Conservation (phyloP, 2,888 invertebrate species). For the Sthenelais limicola region DNA sequence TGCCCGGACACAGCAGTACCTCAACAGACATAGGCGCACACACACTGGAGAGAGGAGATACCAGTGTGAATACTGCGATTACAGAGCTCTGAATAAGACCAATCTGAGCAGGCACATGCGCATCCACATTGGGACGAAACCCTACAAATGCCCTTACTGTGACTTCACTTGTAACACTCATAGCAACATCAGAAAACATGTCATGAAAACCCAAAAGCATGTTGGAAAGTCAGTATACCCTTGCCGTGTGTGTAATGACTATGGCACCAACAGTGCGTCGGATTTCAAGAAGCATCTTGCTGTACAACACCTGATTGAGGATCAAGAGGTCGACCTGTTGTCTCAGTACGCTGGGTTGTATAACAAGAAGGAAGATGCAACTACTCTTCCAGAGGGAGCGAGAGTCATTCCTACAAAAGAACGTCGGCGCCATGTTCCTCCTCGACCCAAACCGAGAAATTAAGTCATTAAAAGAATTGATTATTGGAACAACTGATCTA, state of each 20-base stretch:
- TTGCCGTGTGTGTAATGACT: slow-evolving; percentile 78
- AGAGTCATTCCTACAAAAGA: slow-evolving; percentile 42
- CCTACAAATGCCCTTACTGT: slow-evolving; percentile 76
- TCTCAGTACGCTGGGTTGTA: slow-evolving; percentile 42
- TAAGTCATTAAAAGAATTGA: too few relatives aligned
- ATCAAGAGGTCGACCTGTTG: slow-evolving; percentile 24
- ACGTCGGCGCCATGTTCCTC: too few relatives aligned
- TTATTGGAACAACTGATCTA: too few relatives aligned
- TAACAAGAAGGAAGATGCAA: slow-evolving; percentile 24
- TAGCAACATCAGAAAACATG: slow-evolving; percentile 92
- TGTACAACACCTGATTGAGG: slow-evolving; percentile 73
- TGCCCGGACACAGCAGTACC: slow-evolving; percentile 62
- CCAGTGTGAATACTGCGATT: slow-evolving; percentile 70
- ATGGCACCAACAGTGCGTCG: slow-evolving; percentile 79
- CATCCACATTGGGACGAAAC: slow-evolving; percentile 71
- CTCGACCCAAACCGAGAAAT: too few relatives aligned
- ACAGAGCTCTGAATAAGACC: slow-evolving; percentile 67
- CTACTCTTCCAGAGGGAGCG: slow-evolving; percentile 41
- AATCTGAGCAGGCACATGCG: slow-evolving; percentile 70
- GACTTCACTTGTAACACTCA: slow-evolving; percentile 77
- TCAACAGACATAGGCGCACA: slow-evolving; percentile 66
- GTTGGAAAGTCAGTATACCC: slow-evolving; percentile 84
- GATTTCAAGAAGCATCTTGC: slow-evolving; percentile 80
- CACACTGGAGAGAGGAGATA: slow-evolving; percentile 69
- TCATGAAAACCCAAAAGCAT: slow-evolving; percentile 84